Base-by-base conservation (phyloP, 2,113 vertebrate genomes). In the Axis porcinus region DNA sequence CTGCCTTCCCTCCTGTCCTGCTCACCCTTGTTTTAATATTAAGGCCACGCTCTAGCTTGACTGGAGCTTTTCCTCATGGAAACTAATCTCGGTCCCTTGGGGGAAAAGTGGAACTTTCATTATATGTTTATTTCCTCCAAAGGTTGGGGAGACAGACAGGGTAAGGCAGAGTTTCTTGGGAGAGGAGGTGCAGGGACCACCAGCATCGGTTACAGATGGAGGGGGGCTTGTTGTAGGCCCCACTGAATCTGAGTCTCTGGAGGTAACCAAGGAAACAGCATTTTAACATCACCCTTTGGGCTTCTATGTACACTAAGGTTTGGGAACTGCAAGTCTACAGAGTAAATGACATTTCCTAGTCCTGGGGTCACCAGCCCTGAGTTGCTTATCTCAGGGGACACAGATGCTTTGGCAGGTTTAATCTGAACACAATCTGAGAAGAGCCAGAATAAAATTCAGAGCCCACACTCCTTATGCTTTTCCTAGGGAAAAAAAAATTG, bases 381-480 rank as follows among this genome's bases (percentile, higher is more conserved):
- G 47, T 78, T 11, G 27, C 11, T 30, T 83, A 30, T 45, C 52
- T 91, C 30, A 25, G 88, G 79, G 57, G 78, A 83, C 60, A 67
- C 4, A 47, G 25, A 1, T 0, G 3, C 92, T 3, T 6, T 7
- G n/a, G 62, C 55, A 52, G 84, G 54, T 89, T 62, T 47, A 21
- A 96, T 84, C 0, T 81, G 81, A 83, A 81, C 95, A 89, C 58
- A 60, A 21, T 36, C 58, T 47, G 83, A 90, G 74, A 54, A 92
- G 45, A 97, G 25, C 40, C 21, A 57, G 55, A 55, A 76, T 47
- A 36, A 88, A 60, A 52, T 30, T 67, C 85, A 52, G 28, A 91
- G 84, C 89, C 70, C 83, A 89, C 96, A 94, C 54, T 93, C 95
- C 92, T 91, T 94, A 74, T 89, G 92, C 25, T 84, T 79, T 97